Conservation (phyloP, 2,888 invertebrate species). For the Chalcis sispes region DNA sequence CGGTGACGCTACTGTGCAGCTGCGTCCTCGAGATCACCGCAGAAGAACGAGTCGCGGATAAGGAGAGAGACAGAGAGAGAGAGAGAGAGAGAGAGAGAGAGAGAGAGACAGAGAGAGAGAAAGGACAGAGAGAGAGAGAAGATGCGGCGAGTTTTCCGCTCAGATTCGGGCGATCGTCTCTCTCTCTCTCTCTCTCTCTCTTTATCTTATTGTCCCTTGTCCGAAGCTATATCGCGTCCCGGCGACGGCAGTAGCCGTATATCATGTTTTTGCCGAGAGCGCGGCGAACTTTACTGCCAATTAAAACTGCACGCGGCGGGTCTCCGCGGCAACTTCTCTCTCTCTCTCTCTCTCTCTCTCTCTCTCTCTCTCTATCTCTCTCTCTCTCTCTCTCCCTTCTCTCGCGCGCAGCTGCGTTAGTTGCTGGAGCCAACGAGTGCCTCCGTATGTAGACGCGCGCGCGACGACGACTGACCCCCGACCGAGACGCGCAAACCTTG, state of each 20-base stretch:
- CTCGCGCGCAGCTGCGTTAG: background rate
- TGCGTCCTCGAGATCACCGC: no score
- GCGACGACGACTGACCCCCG: slow-evolving; percentile 41
- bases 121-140: slow-evolving; percentile 52
- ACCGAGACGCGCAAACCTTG: slow-evolving; percentile 27
- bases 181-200: slow-evolving; percentile 3
- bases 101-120: slow-evolving; percentile 37
- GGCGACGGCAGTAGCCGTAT: slow-evolving; percentile 65
- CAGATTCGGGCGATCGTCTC: background rate
- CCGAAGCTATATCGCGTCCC: background rate
- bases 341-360: no score
- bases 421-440: slow-evolving; percentile 57
- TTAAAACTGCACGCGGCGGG: slow-evolving; percentile 62
- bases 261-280: slow-evolving; percentile 69
- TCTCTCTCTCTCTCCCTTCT: no score
- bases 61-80: slow-evolving; percentile 7
- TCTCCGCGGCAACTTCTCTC: slow-evolving; percentile 3
- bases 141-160: slow-evolving; percentile 50
- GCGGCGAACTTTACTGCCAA: slow-evolving; percentile 70
- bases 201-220: background rate
- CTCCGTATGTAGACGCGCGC: background rate
- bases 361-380: no score
- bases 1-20: no score
- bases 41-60: slow-evolving; percentile 8
- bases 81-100: slow-evolving; percentile 19